phyloP scores from a whole-genome alignment of 2,888 invertebrate species.

The Eristalis arbustorum region DNA sequence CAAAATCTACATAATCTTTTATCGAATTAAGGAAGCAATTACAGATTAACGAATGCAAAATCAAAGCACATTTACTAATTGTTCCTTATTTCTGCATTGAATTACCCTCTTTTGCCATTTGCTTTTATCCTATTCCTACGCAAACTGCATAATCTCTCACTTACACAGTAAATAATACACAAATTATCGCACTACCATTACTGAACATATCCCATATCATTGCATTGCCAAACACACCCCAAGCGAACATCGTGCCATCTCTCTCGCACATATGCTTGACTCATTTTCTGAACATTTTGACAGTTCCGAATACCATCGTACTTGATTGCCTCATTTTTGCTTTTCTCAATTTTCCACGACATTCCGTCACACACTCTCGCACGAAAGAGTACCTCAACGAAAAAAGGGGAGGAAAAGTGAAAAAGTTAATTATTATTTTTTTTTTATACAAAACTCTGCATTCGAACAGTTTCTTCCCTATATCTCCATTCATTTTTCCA shows the following conservation, averaged over 20 bases:
- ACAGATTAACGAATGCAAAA: no score
- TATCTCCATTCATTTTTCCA: constrained; percentile 15
- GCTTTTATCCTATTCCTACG: no score
- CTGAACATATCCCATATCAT: constrained; percentile 24
- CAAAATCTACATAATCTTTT: no score
- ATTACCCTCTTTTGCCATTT: no score
- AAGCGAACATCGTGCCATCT: neutral
- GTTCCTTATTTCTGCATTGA: no score
- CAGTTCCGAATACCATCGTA: constrained; percentile 66
- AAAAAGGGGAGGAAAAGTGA: constrained; percentile 68
- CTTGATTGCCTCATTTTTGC: constrained; percentile 64
- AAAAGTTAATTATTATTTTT: constrained; percentile 46
- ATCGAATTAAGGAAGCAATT: no score
- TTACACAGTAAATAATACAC: neutral
- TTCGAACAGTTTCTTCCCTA: constrained; percentile 32
- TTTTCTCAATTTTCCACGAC: constrained; percentile 68
- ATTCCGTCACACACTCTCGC: constrained; percentile 74
- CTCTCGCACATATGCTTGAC: neutral
- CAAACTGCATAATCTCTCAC: no score
- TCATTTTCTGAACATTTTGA: constrained; percentile 61
- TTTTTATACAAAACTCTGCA: constrained; percentile 48
- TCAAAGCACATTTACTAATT: no score
- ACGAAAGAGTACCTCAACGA: constrained; percentile 60
- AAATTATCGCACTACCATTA: neutral
- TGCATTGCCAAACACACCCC: constrained; percentile 10